Conservation (phyloP, 2,888 invertebrate genomes). For the Plagiodera versicolora region DNA sequence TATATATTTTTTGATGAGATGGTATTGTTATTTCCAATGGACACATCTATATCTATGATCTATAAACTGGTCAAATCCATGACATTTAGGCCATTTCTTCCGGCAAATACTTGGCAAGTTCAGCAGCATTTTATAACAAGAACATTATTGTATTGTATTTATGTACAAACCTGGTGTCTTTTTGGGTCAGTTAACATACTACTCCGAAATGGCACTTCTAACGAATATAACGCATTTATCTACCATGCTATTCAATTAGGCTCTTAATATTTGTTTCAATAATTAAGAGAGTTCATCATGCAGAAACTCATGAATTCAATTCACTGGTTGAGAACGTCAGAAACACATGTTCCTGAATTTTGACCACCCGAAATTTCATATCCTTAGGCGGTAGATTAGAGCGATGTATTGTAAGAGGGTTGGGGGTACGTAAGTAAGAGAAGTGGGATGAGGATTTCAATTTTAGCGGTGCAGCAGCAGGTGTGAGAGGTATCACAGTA, state of each 20-base stretch:
- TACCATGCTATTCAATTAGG: slow-evolving; percentile 55
- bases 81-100: neutral
- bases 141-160: slow-evolving; percentile 13
- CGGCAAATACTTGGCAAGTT: neutral
- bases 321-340: neutral
- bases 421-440: slow-evolving; percentile 19
- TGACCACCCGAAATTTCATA: slow-evolving; percentile 32
- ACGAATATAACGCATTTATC: slow-evolving; percentile 52
- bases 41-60: neutral
- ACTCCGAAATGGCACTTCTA: slow-evolving; percentile 55
- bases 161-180: slow-evolving; percentile 45
- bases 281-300: slow-evolving; percentile 31
- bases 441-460: slow-evolving; percentile 35
- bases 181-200: slow-evolving; percentile 57
- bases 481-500: slow-evolving; percentile 55
- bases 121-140: neutral
- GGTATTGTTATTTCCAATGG: neutral
- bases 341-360: neutral
- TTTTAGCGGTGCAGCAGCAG: slow-evolving; percentile 46
- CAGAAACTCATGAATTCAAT: slow-evolving; percentile 24
- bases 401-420: slow-evolving; percentile 22
- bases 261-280: slow-evolving; percentile 40
- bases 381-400: slow-evolving; percentile 17
- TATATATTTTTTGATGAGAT: neutral
- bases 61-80: neutral